Evolutionary conservation across 2,888 invertebrate species (phyloP).

Genomic region (Tachina fera): DNA sequence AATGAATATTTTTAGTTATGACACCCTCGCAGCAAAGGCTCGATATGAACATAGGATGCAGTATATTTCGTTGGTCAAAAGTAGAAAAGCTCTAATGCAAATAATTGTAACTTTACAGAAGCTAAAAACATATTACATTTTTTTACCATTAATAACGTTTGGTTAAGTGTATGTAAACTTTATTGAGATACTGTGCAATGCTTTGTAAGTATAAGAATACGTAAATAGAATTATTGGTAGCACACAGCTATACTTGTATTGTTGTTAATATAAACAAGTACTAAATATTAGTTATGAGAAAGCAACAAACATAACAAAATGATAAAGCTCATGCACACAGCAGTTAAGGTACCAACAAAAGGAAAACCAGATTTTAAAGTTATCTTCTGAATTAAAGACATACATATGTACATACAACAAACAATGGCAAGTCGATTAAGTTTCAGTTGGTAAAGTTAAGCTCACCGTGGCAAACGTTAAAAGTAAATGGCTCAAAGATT

Average conservation of each 20-base stretch:
- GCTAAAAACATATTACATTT: too few relatives aligned
- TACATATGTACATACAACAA: constrained; percentile 12
- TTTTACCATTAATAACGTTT: too few relatives aligned
- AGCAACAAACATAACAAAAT: constrained; percentile 47
- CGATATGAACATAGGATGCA: too few relatives aligned
- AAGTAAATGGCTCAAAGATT: constrained; percentile 31
- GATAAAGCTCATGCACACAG: constrained; percentile 41
- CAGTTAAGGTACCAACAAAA: constrained; percentile 35
- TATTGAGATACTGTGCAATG: not conserved
- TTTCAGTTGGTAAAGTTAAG: constrained; percentile 56
- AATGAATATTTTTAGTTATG: too few relatives aligned
- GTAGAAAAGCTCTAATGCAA: too few relatives aligned
- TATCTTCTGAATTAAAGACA: constrained; percentile 30
- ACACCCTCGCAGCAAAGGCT: too few relatives aligned
- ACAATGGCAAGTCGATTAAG: constrained; percentile 2
- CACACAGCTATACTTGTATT: constrained; percentile 9
- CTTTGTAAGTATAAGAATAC: not conserved
- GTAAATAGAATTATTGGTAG: constrained; percentile 39
- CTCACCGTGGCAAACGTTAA: constrained; percentile 54
- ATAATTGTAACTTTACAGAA: too few relatives aligned
- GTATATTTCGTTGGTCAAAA: not conserved
- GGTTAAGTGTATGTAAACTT: too few relatives aligned
- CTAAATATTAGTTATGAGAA: constrained; percentile 51
- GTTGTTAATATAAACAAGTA: constrained; percentile 56
- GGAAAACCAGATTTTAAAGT: constrained; percentile 65